Evolutionary conservation across 2,113 vertebrate species (phyloP).

Genomic region (Entelurus aequoreus): DNA sequence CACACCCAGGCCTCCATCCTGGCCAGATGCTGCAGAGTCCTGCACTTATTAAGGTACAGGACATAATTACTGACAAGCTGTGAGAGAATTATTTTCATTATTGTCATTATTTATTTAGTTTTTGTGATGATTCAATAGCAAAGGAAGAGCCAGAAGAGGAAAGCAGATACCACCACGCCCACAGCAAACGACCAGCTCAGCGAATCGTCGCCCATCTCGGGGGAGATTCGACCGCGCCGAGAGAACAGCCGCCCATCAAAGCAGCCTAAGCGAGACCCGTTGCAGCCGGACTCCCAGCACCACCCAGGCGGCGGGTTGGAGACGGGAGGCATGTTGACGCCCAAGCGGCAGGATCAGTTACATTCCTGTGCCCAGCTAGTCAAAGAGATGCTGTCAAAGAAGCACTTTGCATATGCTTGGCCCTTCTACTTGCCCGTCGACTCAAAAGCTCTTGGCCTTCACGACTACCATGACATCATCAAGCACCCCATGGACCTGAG

Average conservation of each 20-base stretch:
- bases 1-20: conserved; percentile 49
- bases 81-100: too few relatives aligned
- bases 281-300: conserved; percentile 81
- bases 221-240: conserved; percentile 69
- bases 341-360: conserved; percentile 79
- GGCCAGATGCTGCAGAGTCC: conserved; percentile 70
- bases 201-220: conserved; percentile 79
- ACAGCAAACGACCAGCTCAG: conserved; percentile 87
- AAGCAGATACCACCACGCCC: conserved; percentile 91
- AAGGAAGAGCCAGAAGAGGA: conserved; percentile 91
- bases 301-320: conserved; percentile 37
- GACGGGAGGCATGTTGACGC: conserved; percentile 34
- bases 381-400: conserved; percentile 88
- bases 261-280: conserved; percentile 77
- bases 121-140: conserved; percentile 61
- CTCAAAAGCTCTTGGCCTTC: conserved; percentile 79
- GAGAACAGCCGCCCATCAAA: conserved; percentile 79
- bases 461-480: conserved; percentile 90
- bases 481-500: conserved; percentile 93
- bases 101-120: not conserved
- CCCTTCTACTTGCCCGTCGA: conserved; percentile 92
- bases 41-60: conserved; percentile 81
- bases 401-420: conserved; percentile 86
- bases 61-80: too few relatives aligned
- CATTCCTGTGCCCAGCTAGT: conserved; percentile 80